These are phyloP conservation scores for Actinia tenebrosa DNA, from an alignment of 64 coral and sea anemone genomes.

Conservation along the genomic window DNA sequence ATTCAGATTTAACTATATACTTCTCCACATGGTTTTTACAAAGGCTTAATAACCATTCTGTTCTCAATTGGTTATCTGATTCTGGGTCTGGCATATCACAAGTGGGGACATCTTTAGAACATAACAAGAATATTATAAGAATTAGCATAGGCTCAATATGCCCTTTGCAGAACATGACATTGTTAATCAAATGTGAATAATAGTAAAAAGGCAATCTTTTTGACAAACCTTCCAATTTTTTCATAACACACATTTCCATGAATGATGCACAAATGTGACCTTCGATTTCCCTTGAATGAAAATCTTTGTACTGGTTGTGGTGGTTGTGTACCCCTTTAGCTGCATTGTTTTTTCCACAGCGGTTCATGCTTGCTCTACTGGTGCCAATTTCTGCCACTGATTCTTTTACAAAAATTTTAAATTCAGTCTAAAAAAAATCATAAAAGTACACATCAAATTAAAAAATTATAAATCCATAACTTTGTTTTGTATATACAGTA, in stretches of 20 bases:
- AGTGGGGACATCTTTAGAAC: not conserved
- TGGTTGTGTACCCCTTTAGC: not conserved
- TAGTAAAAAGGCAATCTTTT: too few species aligned
- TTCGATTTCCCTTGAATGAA: conserved; percentile 19
- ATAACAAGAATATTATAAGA: too few species aligned
- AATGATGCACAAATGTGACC: conserved; percentile 37
- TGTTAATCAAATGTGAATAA: too few species aligned
- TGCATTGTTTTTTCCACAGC: conserved; percentile 19
- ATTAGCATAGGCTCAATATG: too few species aligned
- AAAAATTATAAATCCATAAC: too few species aligned
- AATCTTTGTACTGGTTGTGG: conserved; percentile 37
- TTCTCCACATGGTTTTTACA: conserved; percentile 17
- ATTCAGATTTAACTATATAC: not conserved
- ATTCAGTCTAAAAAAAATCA: not conserved
- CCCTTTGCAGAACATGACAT: too few species aligned
- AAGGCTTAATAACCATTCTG: conserved; percentile 7
- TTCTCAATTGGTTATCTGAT: not conserved
- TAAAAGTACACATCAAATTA: not conserved
- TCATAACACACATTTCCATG: conserved; percentile 7
- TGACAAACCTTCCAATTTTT: conserved; percentile 13
- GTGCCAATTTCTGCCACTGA: conserved; percentile 50
- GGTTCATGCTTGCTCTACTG: conserved; percentile 35
- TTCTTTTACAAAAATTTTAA: conserved; percentile 4
- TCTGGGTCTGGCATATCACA: not conserved
- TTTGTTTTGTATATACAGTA: not conserved